phyloP scores from a whole-genome alignment of 2,888 invertebrate genomes.

The Dendrolimus pini region DNA sequence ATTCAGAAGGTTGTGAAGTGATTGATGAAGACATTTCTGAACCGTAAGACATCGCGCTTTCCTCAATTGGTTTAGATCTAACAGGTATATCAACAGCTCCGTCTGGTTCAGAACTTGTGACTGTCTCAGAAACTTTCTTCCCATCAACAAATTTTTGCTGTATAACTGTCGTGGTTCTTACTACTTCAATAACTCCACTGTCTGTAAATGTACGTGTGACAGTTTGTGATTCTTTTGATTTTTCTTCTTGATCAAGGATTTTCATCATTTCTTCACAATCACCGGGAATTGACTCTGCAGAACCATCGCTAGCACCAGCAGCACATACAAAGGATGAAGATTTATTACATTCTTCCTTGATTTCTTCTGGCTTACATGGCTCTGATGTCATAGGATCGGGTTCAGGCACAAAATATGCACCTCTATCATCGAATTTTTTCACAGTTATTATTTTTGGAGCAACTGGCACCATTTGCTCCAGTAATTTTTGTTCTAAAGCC shows the following conservation, averaged over 20 bases:
- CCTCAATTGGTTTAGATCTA: conserved; percentile 48
- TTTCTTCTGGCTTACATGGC: conserved; percentile 28
- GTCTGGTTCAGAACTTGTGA: conserved; percentile 43
- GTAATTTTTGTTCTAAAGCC: conserved; percentile 59
- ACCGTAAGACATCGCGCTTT: conserved; percentile 57
- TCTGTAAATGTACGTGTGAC: conserved; percentile 45
- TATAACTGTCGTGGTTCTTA: conserved; percentile 62
- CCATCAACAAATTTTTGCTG: conserved; percentile 68
- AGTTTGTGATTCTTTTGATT: conserved; percentile 34
- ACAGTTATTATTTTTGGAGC: conserved; percentile 63
- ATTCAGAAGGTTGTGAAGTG: conserved; percentile 68
- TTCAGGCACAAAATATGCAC: conserved; percentile 66
- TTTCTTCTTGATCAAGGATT: conserved; percentile 72
- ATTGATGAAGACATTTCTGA: conserved; percentile 73
- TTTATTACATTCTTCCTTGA: conserved; percentile 61
- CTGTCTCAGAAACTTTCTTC: conserved; percentile 64
- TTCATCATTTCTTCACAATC: conserved; percentile 79
- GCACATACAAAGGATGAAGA: conserved; percentile 61
- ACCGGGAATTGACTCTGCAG: conserved; percentile 73
- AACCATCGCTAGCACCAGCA: conserved; percentile 65
- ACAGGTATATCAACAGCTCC: conserved; percentile 66
- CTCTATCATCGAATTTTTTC: conserved; percentile 65
- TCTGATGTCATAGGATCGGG: conserved; percentile 36
- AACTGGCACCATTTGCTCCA: conserved; percentile 48
- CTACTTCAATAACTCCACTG: conserved; percentile 55